Evolutionary conservation across 2,113 vertebrate species (phyloP).

Genomic region (Pelodiscus sinensis): DNA sequence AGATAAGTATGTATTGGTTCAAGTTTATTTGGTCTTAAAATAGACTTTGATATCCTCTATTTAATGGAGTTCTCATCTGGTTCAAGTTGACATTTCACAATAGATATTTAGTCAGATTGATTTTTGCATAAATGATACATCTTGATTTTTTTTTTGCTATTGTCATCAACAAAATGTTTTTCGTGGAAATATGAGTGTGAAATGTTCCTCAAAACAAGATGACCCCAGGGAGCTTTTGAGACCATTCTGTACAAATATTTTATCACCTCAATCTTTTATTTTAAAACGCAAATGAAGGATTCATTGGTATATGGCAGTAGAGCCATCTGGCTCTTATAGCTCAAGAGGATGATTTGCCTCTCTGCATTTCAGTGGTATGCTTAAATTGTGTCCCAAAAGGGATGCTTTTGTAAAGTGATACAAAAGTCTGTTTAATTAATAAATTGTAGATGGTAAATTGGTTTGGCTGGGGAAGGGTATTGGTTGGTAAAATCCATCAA

Average conservation of each 20-base stretch:
- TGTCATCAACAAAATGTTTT: conserved; percentile 14
- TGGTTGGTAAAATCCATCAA: not conserved
- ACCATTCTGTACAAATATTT: not conserved
- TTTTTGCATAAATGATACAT: not conserved
- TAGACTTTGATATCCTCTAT: not conserved
- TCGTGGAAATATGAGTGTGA: not conserved
- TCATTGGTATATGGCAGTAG: not conserved
- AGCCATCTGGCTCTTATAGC: not conserved
- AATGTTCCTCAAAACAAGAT: not conserved
- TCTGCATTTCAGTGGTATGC: not conserved
- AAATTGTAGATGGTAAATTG: not conserved
- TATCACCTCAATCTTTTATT: not conserved
- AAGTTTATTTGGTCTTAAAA: not conserved
- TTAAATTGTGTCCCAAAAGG: not conserved
- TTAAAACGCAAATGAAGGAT: not conserved
- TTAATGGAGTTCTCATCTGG: not conserved
- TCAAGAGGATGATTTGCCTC: not conserved
- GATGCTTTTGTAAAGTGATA: not conserved
- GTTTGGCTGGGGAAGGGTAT: not conserved
- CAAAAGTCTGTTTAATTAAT: conserved; percentile 24
- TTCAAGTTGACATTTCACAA: conserved; percentile 12
- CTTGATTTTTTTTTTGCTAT: not conserved
- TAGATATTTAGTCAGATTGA: not conserved
- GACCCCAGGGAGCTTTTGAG: not conserved
- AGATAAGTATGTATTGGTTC: not conserved